These are phyloP conservation scores for Argentina silus DNA, from an alignment of 2,797 vertebrate species.

Conservation along the genomic window DNA sequence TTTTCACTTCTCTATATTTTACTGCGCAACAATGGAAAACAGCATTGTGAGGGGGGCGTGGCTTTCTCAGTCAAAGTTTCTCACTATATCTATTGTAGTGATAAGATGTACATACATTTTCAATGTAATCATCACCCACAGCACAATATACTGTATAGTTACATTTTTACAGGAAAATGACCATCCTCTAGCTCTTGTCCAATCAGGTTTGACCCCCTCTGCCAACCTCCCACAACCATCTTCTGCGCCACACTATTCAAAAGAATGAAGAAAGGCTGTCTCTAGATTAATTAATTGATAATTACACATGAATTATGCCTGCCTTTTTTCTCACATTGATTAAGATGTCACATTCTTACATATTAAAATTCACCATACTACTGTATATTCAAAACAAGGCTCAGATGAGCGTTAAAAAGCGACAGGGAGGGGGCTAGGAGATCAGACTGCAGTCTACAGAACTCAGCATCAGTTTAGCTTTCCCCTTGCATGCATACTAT, in stretches of 20 bases:
- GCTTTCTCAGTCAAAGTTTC: too few species aligned
- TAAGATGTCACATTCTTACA: not conserved
- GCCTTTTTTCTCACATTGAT: not conserved
- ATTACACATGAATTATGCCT: not conserved
- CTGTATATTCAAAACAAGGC: not conserved
- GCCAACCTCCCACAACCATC: not conserved
- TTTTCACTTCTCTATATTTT: too few species aligned
- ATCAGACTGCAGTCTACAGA: not conserved
- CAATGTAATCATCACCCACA: too few species aligned
- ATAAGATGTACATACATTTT: too few species aligned
- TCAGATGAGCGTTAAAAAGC: slow-evolving; percentile 31
- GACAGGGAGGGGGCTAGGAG: slow-evolving; percentile 32
- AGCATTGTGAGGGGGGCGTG: too few species aligned
- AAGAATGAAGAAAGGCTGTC: too few species aligned
- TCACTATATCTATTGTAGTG: too few species aligned
- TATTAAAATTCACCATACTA: not conserved
- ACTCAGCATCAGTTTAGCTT: slow-evolving; percentile 16
- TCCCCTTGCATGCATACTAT: slow-evolving; percentile 1
- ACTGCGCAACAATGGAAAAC: too few species aligned
- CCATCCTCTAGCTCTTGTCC: not conserved
- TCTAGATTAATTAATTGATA: too few species aligned
- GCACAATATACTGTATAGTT: too few species aligned
- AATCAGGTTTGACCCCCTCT: slow-evolving; percentile 64
- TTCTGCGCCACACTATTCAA: too few species aligned
- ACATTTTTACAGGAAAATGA: not conserved